Evolutionary conservation across 2,113 vertebrate species (phyloP).

Genomic region (Polypterus bichir): DNA sequence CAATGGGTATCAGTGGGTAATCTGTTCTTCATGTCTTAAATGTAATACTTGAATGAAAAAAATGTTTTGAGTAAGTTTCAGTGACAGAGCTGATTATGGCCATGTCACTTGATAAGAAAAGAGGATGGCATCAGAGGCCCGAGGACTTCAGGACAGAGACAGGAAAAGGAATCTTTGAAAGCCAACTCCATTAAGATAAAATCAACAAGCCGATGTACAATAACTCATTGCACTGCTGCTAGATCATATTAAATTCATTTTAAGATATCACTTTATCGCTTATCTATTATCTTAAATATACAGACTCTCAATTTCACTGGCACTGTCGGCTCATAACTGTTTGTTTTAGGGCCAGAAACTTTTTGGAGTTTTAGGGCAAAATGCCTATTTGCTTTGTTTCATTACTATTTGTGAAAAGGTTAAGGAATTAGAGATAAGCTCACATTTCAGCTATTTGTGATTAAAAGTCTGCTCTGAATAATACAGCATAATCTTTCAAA

Average conservation of each 20-base stretch:
- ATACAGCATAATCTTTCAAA: too few relatives aligned
- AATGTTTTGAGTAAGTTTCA: not conserved
- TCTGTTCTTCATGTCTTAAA: too few relatives aligned
- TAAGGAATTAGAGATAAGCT: too few relatives aligned
- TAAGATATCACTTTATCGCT: not conserved
- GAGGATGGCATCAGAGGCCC: not conserved
- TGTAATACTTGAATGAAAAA: too few relatives aligned
- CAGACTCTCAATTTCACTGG: not conserved
- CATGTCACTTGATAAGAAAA: not conserved
- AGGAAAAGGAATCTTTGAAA: conserved; percentile 3
- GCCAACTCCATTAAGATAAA: conserved; percentile 5
- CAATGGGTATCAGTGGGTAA: too few relatives aligned
- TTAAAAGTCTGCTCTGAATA: too few relatives aligned
- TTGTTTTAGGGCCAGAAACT: too few relatives aligned
- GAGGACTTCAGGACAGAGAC: not conserved
- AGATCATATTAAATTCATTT: conserved; percentile 4
- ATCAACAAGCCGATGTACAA: conserved; percentile 3
- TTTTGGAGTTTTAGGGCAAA: too few relatives aligned
- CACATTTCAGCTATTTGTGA: too few relatives aligned
- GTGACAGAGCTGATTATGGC: not conserved
- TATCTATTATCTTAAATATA: conserved; percentile 5
- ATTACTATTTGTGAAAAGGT: too few relatives aligned
- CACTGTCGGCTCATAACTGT: too few relatives aligned
- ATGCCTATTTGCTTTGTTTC: too few relatives aligned
- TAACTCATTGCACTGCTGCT: not conserved